Evolutionary conservation across 92 coral and sea anemone species (phyloP).

Genomic region (Chrysogorgia sp.): DNA sequence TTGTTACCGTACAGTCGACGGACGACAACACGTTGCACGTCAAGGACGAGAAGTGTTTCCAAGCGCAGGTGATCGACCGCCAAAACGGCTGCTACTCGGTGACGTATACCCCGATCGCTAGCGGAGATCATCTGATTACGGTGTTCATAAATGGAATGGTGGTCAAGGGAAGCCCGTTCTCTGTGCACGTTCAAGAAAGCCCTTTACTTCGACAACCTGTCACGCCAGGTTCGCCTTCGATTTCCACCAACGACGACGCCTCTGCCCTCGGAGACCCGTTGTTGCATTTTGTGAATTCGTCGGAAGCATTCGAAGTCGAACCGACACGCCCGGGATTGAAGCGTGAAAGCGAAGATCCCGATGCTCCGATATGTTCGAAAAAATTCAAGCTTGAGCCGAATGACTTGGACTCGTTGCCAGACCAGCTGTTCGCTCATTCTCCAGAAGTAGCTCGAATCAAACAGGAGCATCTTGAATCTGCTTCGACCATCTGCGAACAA

Average conservation of each 20-base stretch:
- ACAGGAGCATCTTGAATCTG: constrained; percentile 23
- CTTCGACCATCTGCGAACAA: background rate
- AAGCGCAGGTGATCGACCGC: constrained; percentile 41
- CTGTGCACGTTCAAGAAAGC: constrained; percentile 38
- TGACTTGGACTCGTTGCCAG: constrained; percentile 40
- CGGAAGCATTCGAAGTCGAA: constrained; percentile 24
- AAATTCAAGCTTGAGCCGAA: constrained; percentile 40
- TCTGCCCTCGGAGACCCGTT: constrained; percentile 29
- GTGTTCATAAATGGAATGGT: constrained; percentile 45
- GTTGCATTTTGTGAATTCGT: constrained; percentile 21
- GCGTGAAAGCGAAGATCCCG: constrained; percentile 15
- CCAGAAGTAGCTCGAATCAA: constrained; percentile 22
- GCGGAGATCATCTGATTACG: constrained; percentile 43
- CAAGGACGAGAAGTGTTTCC: constrained; percentile 40
- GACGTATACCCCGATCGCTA: constrained; percentile 29
- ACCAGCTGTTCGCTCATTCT: constrained; percentile 42
- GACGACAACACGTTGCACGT: constrained; percentile 37
- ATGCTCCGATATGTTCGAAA: constrained; percentile 3
- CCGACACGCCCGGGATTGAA: constrained; percentile 6
- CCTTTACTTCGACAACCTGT: background rate
- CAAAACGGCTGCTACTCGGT: constrained; percentile 44
- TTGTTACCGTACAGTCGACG: constrained; percentile 38
- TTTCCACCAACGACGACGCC: constrained; percentile 18
- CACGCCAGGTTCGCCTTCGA: background rate
- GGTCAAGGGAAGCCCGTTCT: constrained; percentile 46